Percentiles rank a stretch among this genome's conserved stretches.
Conservation (phyloP, 2,113 vertebrate genomes). For the Anarhynchus alexandrinus region DNA sequence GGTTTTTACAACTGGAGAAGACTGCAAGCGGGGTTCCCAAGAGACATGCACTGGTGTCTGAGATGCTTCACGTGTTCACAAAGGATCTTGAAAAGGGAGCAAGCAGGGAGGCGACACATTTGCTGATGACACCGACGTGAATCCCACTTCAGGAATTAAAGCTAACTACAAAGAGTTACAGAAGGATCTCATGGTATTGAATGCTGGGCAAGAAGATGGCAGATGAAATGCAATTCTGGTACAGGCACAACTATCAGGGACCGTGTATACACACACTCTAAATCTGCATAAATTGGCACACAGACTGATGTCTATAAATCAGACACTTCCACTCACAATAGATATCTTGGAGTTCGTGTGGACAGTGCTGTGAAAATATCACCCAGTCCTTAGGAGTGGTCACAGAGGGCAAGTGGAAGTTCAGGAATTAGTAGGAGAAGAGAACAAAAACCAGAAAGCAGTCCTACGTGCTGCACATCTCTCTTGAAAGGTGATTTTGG, state of each 20-base stretch:
- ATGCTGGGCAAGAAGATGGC: not conserved
- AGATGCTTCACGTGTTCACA: not conserved
- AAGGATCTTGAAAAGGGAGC: not conserved
- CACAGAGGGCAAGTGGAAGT: not conserved
- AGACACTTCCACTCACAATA: not conserved
- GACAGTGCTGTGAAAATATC: not conserved
- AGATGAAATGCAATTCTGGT: not conserved
- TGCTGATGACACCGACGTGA: not conserved
- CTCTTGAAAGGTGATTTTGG: not conserved
- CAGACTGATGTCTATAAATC: not conserved
- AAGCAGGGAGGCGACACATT: fast-evolving
- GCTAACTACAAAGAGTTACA: not conserved
- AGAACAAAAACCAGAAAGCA: not conserved
- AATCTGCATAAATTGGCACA: not conserved
- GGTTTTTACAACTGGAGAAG: not conserved
- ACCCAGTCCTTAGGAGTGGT: not conserved
- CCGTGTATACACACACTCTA: not conserved
- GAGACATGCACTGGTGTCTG: not conserved
- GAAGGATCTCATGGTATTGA: not conserved
- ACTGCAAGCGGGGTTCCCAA: not conserved
- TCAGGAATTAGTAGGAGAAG: not conserved
- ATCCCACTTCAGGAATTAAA: not conserved
- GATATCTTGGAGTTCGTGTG: not conserved
- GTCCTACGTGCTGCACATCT: not conserved
- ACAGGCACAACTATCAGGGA: not conserved